These are phyloP conservation scores for Heterodera carotae DNA, from an alignment of 1,140 invertebrate genomes.

Conservation along the genomic window DNA sequence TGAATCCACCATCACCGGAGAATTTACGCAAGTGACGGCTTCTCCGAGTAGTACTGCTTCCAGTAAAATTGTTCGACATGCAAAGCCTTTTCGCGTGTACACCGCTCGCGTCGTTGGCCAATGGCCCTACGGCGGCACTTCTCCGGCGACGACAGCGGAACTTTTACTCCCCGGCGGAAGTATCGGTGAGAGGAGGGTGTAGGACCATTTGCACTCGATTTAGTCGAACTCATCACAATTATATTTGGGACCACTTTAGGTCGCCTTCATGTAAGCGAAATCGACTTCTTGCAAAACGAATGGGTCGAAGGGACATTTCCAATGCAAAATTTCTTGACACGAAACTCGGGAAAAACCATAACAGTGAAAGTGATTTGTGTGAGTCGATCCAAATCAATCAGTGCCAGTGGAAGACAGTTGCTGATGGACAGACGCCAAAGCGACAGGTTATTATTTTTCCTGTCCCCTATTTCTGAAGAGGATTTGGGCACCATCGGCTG, in stretches of 20 bases:
- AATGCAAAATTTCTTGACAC: constrained; percentile 45
- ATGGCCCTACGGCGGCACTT: constrained; percentile 46
- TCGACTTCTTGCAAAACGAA: constrained; percentile 24
- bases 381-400: constrained; percentile 35
- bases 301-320: constrained; percentile 38
- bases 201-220: constrained; percentile 2
- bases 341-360: constrained; percentile 48
- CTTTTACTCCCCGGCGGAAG: constrained; percentile 52
- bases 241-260: constrained; percentile 37
- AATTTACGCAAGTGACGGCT: neutral
- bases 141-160: constrained; percentile 37
- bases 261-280: constrained; percentile 54
- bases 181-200: constrained; percentile 35
- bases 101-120: constrained; percentile 48
- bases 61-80: neutral
- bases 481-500: too few relatives aligned
- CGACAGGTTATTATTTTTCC: constrained; percentile 25
- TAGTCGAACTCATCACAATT: too few relatives aligned
- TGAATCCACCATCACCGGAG: neutral
- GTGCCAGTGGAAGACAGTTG: constrained; percentile 28
- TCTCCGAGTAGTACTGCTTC: too few relatives aligned
- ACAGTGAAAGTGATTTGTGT: constrained; percentile 56
- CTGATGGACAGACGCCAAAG: constrained; percentile 37
- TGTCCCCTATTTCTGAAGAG: too few relatives aligned
- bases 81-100: constrained; percentile 58